Evolutionary conservation across 2,888 invertebrate species (phyloP).

Genomic region (Apodemia zela): DNA sequence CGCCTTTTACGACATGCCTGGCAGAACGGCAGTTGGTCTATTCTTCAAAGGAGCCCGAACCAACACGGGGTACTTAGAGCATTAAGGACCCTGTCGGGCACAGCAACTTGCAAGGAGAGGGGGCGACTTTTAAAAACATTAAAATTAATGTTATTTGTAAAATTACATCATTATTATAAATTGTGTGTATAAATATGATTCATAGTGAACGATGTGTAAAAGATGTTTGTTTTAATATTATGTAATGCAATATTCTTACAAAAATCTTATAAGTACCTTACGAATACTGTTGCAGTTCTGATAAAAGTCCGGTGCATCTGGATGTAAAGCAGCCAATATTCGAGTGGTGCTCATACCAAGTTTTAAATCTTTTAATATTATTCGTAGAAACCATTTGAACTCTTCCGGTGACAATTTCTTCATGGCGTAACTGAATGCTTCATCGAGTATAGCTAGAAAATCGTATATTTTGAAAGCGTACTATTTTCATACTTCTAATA

Average conservation of each 20-base stretch:
- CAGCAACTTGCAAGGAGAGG: no score
- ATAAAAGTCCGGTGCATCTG: conserved; percentile 88
- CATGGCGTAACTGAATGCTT: conserved; percentile 83
- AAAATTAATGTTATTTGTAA: no score
- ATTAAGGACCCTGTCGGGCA: no score
- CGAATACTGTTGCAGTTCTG: conserved; percentile 85
- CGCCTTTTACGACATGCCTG: no score
- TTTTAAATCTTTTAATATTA: conserved; percentile 92
- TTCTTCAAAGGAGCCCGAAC: no score
- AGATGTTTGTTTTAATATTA: no score
- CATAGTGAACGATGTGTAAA: not conserved
- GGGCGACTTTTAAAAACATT: no score
- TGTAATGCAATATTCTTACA: not conserved
- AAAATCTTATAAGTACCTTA: conserved; percentile 72
- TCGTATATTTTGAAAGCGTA: not conserved
- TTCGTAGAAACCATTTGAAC: conserved; percentile 94
- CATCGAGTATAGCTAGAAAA: conserved; percentile 54
- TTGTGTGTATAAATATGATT: not conserved
- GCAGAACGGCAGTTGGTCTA: no score
- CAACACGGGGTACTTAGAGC: no score
- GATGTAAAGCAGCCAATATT: conserved; percentile 87
- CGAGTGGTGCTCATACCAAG: conserved; percentile 86
- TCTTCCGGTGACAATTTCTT: conserved; percentile 86
- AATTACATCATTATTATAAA: no score
- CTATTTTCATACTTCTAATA: no score